A percentile compares a stretch with the other conserved stretches of the same genome.
Evolutionary conservation across 2,797 vertebrate genomes (phyloP).

Genomic region (Anabacerthia variegaticeps): DNA sequence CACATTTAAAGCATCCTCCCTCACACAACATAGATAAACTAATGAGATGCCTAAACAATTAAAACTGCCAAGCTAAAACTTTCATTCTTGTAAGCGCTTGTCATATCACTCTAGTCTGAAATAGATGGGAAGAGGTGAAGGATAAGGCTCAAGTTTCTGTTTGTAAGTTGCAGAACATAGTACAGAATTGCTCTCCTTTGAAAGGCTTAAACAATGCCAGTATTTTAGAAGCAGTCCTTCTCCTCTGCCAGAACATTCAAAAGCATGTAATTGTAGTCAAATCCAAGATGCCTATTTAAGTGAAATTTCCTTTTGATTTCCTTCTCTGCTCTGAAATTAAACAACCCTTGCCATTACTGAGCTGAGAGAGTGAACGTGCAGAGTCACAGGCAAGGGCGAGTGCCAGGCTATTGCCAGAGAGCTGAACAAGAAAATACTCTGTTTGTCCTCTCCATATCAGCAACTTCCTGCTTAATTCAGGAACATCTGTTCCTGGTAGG

Average conservation of each 20-base stretch:
- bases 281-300: background rate
- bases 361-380: background rate
- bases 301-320: constrained; percentile 11
- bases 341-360: background rate
- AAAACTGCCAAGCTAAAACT: background rate
- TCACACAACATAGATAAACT: background rate
- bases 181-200: background rate
- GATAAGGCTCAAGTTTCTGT: background rate
- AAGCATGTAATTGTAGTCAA: background rate
- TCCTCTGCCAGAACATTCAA: background rate
- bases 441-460: background rate
- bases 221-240: background rate
- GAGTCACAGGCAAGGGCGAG: background rate
- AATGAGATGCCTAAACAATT: background rate
- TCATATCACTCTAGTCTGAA: background rate
- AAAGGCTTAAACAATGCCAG: background rate
- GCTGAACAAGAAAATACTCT: background rate
- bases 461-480: background rate
- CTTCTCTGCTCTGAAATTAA: background rate
- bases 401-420: background rate
- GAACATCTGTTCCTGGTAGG: background rate
- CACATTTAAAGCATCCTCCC: background rate
- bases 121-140: background rate
- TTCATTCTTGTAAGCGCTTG: background rate
- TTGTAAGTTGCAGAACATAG: background rate